These are phyloP conservation scores for Bellardia pandia DNA, from an alignment of 2,888 invertebrate genomes.

Conservation along the genomic window DNA sequence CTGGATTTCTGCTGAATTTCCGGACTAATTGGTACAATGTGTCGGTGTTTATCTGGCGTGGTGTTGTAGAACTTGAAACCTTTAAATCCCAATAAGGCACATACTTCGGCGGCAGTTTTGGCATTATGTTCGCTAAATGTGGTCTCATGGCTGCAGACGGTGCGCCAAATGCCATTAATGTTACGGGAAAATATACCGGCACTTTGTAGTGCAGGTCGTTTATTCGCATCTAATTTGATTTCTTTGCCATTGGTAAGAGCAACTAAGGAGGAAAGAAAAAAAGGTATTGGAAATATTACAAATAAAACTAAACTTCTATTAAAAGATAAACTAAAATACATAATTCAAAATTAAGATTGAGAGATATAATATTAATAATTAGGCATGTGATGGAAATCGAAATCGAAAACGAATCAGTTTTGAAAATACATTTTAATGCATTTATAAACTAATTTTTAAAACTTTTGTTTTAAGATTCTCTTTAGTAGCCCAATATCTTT, in stretches of 20 bases:
- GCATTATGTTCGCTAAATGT: conserved; percentile 76
- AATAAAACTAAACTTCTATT: too few species aligned
- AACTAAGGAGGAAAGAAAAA: conserved; percentile 84
- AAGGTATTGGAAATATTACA: conserved; percentile 15
- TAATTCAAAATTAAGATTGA: too few species aligned
- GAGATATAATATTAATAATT: too few species aligned
- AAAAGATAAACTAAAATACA: too few species aligned
- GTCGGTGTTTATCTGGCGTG: conserved; percentile 74
- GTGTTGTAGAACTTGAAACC: conserved; percentile 80
- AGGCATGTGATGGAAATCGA: too few species aligned
- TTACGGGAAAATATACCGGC: conserved; percentile 88
- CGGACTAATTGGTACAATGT: conserved; percentile 77
- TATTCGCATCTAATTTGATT: conserved; percentile 86
- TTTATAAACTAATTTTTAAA: too few species aligned
- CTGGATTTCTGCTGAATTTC: conserved; percentile 74
- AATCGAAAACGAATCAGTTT: too few species aligned
- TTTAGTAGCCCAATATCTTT: too few species aligned
- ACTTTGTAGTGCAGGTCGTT: conserved; percentile 86
- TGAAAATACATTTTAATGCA: too few species aligned
- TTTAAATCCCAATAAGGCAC: conserved; percentile 88
- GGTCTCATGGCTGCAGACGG: conserved; percentile 86
- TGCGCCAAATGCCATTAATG: conserved; percentile 87
- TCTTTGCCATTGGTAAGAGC: conserved; percentile 88
- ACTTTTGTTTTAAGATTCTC: too few species aligned
- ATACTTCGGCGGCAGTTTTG: conserved; percentile 86